Conservation (phyloP, 2,888 invertebrate genomes). For the Drosophila pseudotalamancana region DNA sequence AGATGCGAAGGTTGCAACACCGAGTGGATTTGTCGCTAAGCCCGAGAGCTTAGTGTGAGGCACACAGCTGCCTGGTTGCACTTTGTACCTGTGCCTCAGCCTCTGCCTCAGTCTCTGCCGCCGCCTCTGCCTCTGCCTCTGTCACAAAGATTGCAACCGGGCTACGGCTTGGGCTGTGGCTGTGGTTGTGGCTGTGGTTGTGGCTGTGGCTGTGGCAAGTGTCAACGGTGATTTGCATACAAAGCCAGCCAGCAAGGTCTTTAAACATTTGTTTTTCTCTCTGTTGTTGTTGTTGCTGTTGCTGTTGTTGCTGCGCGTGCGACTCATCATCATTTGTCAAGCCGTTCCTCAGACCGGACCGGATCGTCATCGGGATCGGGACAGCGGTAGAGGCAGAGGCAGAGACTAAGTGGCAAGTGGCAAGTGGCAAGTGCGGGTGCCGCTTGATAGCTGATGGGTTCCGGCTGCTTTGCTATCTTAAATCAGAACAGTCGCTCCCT, state of each 20-base stretch:
- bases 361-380: neutral
- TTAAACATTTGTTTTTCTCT: constrained; percentile 12
- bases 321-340: constrained; percentile 67
- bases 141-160: constrained; percentile 10
- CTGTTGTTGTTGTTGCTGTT: constrained; percentile 18
- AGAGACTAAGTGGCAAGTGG: constrained; percentile 21
- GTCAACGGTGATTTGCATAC: constrained; percentile 65
- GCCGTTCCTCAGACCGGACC: constrained; percentile 18
- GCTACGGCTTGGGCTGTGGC: no score
- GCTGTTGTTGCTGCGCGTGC: constrained; percentile 51
- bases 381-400: neutral
- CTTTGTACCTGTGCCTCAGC: constrained; percentile 51
- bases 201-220: constrained; percentile 48
- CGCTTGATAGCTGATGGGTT: constrained; percentile 35
- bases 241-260: constrained; percentile 45
- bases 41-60: constrained; percentile 65
- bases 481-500: constrained; percentile 46
- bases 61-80: constrained; percentile 45
- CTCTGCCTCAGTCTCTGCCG: neutral
- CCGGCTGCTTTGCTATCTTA: constrained; percentile 57
- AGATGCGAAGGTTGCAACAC: constrained; percentile 31
- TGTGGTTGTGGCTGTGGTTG: no score
- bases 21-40: constrained; percentile 59
- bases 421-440: constrained; percentile 56
- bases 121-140: neutral